Conservation (phyloP, 2,888 invertebrate genomes). For the Macropis europaea region DNA sequence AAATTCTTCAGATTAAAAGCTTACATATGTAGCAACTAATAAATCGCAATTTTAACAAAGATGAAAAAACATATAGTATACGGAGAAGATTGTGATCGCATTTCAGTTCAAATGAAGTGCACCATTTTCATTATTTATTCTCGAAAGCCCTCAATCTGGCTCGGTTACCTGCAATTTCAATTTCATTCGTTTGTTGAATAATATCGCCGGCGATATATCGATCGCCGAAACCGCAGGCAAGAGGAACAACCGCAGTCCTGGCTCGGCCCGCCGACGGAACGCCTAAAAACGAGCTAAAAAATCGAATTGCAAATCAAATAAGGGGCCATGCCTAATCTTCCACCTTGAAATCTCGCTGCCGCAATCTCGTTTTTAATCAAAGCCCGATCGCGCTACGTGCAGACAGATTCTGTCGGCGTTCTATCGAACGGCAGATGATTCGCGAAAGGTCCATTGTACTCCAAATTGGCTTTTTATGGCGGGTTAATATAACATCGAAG, state of each 20-base stretch:
- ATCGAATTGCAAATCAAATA: constrained; percentile 73
- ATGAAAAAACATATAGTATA: no score
- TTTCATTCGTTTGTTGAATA: no score
- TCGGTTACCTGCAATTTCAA: no score
- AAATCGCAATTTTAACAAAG: no score
- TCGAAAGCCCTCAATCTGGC: no score
- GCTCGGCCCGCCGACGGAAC: no score
- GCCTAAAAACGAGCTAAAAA: constrained; percentile 51
- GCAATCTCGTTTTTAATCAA: constrained; percentile 76
- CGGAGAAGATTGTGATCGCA: no score
- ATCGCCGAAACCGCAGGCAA: not conserved
- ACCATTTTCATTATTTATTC: no score
- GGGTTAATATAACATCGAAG: constrained; percentile 70
- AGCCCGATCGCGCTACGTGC: constrained; percentile 54
- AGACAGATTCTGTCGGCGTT: constrained; percentile 53
- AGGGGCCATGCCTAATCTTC: constrained; percentile 67
- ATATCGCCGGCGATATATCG: no score
- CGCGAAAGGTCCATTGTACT: constrained; percentile 67
- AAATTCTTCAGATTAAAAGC: no score
- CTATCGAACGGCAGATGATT: constrained; percentile 69
- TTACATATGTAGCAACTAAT: no score
- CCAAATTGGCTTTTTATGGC: constrained; percentile 74
- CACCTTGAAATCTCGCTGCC: constrained; percentile 68
- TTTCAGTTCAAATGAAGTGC: no score
- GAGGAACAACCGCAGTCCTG: not conserved